Percentiles rank a stretch among this genome's conserved stretches.
These are phyloP conservation scores for Oreochromis aureus DNA, from an alignment of 2,113 vertebrate species.

Conservation along the genomic window DNA sequence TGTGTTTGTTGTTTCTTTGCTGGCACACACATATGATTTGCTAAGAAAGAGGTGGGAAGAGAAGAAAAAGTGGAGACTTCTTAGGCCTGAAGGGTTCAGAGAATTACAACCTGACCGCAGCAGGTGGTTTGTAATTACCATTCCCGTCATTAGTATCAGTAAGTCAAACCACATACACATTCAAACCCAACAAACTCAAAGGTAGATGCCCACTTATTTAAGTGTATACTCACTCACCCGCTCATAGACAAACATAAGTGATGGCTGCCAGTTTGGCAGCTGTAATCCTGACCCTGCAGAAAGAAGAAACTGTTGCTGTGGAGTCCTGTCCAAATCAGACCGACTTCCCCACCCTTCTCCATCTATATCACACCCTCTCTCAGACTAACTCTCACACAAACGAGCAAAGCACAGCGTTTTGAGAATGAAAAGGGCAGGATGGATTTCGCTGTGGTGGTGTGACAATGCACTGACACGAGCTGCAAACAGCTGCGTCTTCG, in stretches of 20 bases:
- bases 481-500: not conserved
- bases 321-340: slow-evolving; percentile 31
- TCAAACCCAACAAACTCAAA: slow-evolving; percentile 10
- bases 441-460: not conserved
- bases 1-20: not conserved
- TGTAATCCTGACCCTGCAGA: slow-evolving; percentile 56
- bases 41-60: not conserved
- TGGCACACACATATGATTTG: not conserved
- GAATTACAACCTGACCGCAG: slow-evolving; percentile 71
- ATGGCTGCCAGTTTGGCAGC: slow-evolving; percentile 77
- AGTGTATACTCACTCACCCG: not conserved
- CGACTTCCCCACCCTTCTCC: not conserved
- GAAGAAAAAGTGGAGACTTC: not conserved
- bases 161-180: slow-evolving; percentile 72
- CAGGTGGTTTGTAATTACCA: slow-evolving; percentile 82
- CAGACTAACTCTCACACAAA: slow-evolving; percentile 48
- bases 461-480: not conserved
- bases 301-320: slow-evolving; percentile 55
- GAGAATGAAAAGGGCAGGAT: not conserved
- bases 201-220: not conserved
- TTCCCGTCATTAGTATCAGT: slow-evolving; percentile 80
- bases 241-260: slow-evolving; percentile 66
- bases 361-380: not conserved
- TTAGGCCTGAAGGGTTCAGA: slow-evolving; percentile 64
- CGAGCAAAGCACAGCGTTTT: not conserved